Conservation (phyloP, 1,140 invertebrate species). For the Adelges cooleyi region DNA sequence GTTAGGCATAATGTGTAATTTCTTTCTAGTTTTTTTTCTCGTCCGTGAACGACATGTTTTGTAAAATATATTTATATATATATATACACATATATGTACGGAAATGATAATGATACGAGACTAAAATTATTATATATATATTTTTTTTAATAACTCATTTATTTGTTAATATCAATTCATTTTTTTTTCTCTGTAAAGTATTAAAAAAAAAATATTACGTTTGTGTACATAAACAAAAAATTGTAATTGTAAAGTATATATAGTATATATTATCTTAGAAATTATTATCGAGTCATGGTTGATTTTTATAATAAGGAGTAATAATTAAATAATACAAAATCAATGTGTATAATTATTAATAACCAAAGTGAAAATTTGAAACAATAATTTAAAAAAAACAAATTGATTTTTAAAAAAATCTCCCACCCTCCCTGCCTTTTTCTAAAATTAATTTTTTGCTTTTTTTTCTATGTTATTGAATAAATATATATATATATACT, state of each 20-base stretch:
- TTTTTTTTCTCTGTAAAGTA: conserved; percentile 27
- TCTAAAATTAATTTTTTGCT: too few species aligned
- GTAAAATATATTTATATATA: conserved; percentile 26
- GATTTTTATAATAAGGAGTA: conserved; percentile 20
- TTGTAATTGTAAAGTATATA: conserved; percentile 23
- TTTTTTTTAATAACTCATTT: conserved; percentile 28
- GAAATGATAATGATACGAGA: conserved; percentile 28
- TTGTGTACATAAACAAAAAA: conserved; percentile 19
- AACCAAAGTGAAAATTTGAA: background rate
- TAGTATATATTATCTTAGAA: conserved; percentile 17
- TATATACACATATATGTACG: too few species aligned
- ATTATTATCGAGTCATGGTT: conserved; percentile 24
- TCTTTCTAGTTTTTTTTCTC: background rate
- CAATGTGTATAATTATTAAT: background rate
- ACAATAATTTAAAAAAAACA: too few species aligned
- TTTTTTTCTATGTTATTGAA: too few species aligned
- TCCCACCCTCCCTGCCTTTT: too few species aligned
- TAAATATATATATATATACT: too few species aligned
- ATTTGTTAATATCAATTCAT: conserved; percentile 26
- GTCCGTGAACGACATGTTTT: background rate
- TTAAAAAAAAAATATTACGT: conserved; percentile 29
- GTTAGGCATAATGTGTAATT: conserved; percentile 8
- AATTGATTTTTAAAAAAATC: too few species aligned
- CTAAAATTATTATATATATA: conserved; percentile 29
- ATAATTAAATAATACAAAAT: conserved; percentile 5